phyloP scores from a whole-genome alignment of 2,113 vertebrate species.

The Tamias sibiricus region DNA sequence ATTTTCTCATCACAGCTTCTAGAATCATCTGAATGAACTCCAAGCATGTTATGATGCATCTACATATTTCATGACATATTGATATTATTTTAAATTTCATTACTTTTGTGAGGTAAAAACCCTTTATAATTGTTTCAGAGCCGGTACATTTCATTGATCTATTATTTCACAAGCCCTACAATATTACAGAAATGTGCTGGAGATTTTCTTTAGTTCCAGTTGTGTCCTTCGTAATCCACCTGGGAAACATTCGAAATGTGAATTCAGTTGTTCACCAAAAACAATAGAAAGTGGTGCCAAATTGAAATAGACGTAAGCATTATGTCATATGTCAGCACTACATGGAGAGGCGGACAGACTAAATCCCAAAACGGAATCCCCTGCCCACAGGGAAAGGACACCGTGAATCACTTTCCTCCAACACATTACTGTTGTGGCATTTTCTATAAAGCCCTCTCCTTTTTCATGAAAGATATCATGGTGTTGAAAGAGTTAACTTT shows the following conservation, averaged over 20 bases:
- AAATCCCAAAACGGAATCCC: fast-evolving
- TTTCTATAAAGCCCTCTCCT: too few relatives aligned
- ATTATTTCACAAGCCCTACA: background rate
- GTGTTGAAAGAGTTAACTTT: too few relatives aligned
- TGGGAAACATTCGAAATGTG: conserved; percentile 62
- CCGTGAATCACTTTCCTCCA: fast-evolving
- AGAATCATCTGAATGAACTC: background rate
- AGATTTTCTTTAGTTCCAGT: conserved; percentile 5
- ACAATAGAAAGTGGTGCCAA: conserved; percentile 54
- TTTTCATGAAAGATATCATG: too few relatives aligned
- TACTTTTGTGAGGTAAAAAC: conserved; percentile 11
- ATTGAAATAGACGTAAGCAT: conserved; percentile 69
- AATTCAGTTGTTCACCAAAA: conserved; percentile 60
- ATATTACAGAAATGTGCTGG: conserved; percentile 9
- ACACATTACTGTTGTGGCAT: too few relatives aligned
- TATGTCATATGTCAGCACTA: conserved; percentile 49
- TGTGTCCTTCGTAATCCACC: conserved; percentile 24
- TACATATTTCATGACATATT: background rate
- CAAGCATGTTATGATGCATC: background rate
- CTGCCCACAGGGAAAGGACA: fast-evolving
- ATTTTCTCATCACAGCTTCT: conserved; percentile 21
- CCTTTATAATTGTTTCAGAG: background rate
- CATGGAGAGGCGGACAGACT: background rate
- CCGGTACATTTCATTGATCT: background rate
- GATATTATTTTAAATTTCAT: conserved; percentile 7